Evolutionary conservation across 2,888 invertebrate genomes (phyloP), one percentile per base, ranked within the genome.

Genomic region (Sialis lutaria): DNA sequence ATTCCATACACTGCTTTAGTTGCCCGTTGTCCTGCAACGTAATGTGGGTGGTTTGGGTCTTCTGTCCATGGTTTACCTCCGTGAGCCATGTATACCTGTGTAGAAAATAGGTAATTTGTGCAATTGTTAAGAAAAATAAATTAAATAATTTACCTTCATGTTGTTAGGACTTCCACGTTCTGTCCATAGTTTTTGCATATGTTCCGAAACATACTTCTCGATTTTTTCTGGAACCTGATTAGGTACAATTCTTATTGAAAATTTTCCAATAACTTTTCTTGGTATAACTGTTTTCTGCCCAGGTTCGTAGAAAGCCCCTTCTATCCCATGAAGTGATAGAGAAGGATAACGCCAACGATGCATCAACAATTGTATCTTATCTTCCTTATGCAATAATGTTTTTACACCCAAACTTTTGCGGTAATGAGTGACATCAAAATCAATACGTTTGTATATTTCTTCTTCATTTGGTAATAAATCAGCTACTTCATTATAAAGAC

Each of bases 281-380:
- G 91, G 91, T 57, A 92, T 96, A 0, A 97, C 95, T 47, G 97
- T 97, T 64, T 97, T 97, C 13, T 84, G 82, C 9, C 97, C 97
- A 1, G 86, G 75, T 53, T 89, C 95, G 62, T 82, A 83, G 60
- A 95, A 95, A 6, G 96, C 96, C 33, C 81, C 95, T 69, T 97
- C 92, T 58, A 96, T 88, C 39, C 95, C 96, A 64, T 98, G 97
- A 43, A 97, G 69, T 0, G 96, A 96, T 6, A 97, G 72, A 46
- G 85, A 84, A 2, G 97, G 97, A 61, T 79, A 86, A 46, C 97
- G 76, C 97, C 97, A 98, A 50, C 97, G 78, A 61, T 88, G 84
- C 91, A 93, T 92, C 54, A 98, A 65, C 10, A 93, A 68, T 57
- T 87, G 73, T 44, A 77, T 80, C 65, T 89, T 90, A 50, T 86